Evolutionary conservation across 2,888 invertebrate genomes (phyloP).

Genomic region (Leucoptera coffeella): DNA sequence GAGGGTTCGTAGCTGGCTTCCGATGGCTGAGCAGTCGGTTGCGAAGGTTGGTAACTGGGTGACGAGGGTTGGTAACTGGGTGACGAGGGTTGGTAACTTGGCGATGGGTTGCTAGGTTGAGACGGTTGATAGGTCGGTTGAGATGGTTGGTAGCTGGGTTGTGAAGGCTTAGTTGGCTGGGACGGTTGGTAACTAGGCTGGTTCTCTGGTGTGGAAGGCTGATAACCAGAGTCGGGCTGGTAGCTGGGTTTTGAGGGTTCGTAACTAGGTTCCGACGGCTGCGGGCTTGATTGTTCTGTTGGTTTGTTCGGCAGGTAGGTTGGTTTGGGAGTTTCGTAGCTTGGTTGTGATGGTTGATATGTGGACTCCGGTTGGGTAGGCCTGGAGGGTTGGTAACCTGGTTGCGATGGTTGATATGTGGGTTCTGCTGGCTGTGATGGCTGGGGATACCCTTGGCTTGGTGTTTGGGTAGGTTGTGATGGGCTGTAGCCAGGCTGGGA

Average conservation of each 20-base stretch:
- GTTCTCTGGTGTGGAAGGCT: slow-evolving; percentile 5
- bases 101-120: slow-evolving; percentile 12
- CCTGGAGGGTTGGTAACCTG: slow-evolving; percentile 7
- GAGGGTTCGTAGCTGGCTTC: slow-evolving; percentile 7
- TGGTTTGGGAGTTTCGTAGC: slow-evolving; percentile 12
- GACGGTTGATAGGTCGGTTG: slow-evolving; percentile 12
- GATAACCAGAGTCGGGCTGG: slow-evolving; percentile 1
- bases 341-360: slow-evolving; percentile 11
- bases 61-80: slow-evolving; percentile 11
- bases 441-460: slow-evolving; percentile 8
- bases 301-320: slow-evolving; percentile 16
- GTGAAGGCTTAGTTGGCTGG: slow-evolving; percentile 10
- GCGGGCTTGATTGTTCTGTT: slow-evolving; percentile 9
- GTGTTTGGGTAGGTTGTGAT: slow-evolving; percentile 9
- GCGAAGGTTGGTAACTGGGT: slow-evolving; percentile 10
- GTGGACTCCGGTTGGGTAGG: slow-evolving; percentile 10
- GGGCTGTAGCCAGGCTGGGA: slow-evolving; percentile 13
- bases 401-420: slow-evolving; percentile 10
- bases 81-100: slow-evolving; percentile 9
- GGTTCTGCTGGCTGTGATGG: slow-evolving; percentile 9
- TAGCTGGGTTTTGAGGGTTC: slow-evolving; percentile 10
- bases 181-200: slow-evolving; percentile 6
- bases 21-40: slow-evolving; percentile 9
- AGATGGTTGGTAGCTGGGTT: slow-evolving; percentile 12
- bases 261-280: slow-evolving; percentile 10